These are phyloP conservation scores for Onychostruthus taczanowskii DNA, from an alignment of 2,113 vertebrate species.

Conservation along the genomic window DNA sequence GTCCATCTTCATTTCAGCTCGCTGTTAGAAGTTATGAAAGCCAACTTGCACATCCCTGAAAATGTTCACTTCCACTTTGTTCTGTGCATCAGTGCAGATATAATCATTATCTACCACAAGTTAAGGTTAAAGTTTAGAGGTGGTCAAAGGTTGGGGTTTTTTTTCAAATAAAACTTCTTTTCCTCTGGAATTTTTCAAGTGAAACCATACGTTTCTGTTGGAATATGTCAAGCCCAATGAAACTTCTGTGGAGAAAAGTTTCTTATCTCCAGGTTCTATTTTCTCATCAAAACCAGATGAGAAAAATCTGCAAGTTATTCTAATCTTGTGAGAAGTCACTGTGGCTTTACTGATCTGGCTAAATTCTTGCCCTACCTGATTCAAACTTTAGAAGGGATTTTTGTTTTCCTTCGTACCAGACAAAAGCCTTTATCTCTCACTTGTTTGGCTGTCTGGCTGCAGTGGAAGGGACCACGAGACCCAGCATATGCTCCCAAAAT, in stretches of 20 bases:
- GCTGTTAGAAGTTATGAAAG: neutral
- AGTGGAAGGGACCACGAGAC: neutral
- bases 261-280: neutral
- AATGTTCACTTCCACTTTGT: neutral
- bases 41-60: neutral
- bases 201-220: neutral
- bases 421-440: neutral
- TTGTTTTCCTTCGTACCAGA: neutral
- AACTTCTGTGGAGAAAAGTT: neutral
- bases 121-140: neutral
- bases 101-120: neutral
- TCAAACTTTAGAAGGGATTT: neutral
- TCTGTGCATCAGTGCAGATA: neutral
- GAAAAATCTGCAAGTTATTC: neutral
- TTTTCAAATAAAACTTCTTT: neutral
- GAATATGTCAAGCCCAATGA: neutral
- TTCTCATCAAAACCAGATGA: neutral
- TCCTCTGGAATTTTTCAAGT: neutral
- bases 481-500: accelerated
- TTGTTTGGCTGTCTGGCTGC: neutral
- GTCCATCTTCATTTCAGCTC: neutral
- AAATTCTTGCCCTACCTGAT: neutral
- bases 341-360: neutral
- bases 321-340: neutral
- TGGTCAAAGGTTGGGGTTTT: neutral